These are phyloP conservation scores for Bombus breviceps DNA, from an alignment of 1,140 invertebrate genomes.

Conservation along the genomic window DNA sequence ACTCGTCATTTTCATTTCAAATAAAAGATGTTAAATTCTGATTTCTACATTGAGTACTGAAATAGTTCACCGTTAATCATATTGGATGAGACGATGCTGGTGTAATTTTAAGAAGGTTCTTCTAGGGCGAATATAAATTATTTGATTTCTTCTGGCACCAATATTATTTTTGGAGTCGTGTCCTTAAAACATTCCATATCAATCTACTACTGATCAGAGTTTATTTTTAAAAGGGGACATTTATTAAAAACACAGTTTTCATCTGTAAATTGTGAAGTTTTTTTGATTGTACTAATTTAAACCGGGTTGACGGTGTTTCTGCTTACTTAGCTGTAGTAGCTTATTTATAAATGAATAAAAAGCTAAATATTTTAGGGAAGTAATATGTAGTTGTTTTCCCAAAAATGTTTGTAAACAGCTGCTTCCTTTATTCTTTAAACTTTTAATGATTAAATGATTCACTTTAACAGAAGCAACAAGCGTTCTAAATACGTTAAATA, in stretches of 20 bases:
- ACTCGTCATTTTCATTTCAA: not conserved
- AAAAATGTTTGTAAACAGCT: not conserved
- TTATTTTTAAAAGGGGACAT: not conserved
- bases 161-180: not conserved
- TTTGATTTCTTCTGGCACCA: not conserved
- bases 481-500: not conserved
- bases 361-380: not conserved
- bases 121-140: not conserved
- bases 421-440: not conserved
- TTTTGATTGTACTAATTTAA: not conserved
- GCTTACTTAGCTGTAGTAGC: not conserved
- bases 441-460: not conserved
- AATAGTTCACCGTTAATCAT: too few species aligned
- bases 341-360: accelerated
- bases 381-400: too few species aligned
- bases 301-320: not conserved
- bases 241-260: not conserved
- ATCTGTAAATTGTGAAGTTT: not conserved
- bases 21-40: not conserved
- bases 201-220: not conserved
- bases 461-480: not conserved
- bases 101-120: too few species aligned
- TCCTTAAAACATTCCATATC: not conserved
- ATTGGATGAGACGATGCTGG: too few species aligned
- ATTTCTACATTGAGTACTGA: too few species aligned